Evolutionary conservation across 2,888 invertebrate genomes (phyloP).

Genomic region (Stictocephala bisonia): DNA sequence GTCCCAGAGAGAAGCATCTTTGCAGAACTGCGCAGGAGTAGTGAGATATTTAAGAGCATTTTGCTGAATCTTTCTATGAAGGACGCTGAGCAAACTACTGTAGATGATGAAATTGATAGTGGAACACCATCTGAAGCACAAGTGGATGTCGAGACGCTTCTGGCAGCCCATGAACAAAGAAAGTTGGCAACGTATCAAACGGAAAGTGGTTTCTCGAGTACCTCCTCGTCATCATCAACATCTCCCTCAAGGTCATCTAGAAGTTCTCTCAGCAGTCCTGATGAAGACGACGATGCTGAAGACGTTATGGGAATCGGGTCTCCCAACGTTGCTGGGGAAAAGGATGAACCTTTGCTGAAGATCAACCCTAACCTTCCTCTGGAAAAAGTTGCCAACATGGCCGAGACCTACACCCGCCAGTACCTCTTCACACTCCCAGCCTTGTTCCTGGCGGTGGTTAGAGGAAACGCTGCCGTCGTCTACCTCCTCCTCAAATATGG

Average conservation of each 20-base stretch:
- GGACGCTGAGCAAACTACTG: slow-evolving; percentile 58
- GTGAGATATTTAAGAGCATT: slow-evolving; percentile 64
- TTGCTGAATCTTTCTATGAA: slow-evolving; percentile 63
- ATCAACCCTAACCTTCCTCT: slow-evolving; percentile 61
- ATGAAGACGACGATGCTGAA: slow-evolving; percentile 52
- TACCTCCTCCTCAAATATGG: slow-evolving; percentile 69
- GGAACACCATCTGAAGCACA: slow-evolving; percentile 43
- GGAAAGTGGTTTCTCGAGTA: slow-evolving; percentile 55
- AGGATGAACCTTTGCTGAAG: slow-evolving; percentile 53
- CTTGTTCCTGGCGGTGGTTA: slow-evolving; percentile 69
- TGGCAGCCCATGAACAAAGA: slow-evolving; percentile 61
- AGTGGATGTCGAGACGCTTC: slow-evolving; percentile 58
- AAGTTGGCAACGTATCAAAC: slow-evolving; percentile 58
- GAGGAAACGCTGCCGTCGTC: slow-evolving; percentile 68
- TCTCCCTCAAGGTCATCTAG: slow-evolving; percentile 43
- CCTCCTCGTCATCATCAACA: slow-evolving; percentile 52
- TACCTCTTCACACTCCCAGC: slow-evolving; percentile 69
- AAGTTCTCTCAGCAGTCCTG: slow-evolving; percentile 51
- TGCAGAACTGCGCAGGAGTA: slow-evolving; percentile 63
- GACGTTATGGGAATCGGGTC: slow-evolving; percentile 38
- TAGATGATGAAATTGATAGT: slow-evolving; percentile 25
- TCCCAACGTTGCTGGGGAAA: background rate
- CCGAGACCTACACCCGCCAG: slow-evolving; percentile 66
- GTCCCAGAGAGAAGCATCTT: slow-evolving; percentile 63
- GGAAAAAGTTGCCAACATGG: slow-evolving; percentile 59